Base-by-base conservation (phyloP, 1,140 invertebrate genomes). In the Stenopsyche tienmushanensis region DNA sequence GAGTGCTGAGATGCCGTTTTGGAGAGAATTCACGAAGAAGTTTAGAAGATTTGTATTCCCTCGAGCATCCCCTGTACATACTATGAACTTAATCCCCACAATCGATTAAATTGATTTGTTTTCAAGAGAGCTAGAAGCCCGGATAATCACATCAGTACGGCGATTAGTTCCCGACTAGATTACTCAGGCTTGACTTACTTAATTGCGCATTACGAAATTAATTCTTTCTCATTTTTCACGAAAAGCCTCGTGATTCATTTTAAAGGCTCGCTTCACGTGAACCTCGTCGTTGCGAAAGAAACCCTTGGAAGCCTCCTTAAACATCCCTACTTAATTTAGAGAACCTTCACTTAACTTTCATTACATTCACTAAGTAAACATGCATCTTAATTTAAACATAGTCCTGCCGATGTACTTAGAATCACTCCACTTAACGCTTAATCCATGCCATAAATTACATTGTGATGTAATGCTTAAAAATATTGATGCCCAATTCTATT, bases 91-190 rank as follows among this genome's bases (percentile, higher is more conserved):
- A 69, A 69, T 65, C 67, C 57, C 45, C 39, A 44, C 60, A 60
- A 70, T 70, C 68, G 68, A 70, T 70, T 70, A 64, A 70, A 70
- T 70, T 70, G 68, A 70, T 70, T 66, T 70, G 68, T 70, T 70
- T 70, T 66, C 64, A 58, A 59, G 55, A 57, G 55, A 41, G 29
- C 59, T 59, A 60, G 42, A 53, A 64, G 62, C 44, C 60, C 44
- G 62, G 68, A 70, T 70, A 70, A 70, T 70, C 68, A 57, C 68
- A 70, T 70, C 68, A 70, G 45, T 54, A 65, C 57, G 68, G 64
- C 65, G 68, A 70, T 70, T 70, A 70, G 64, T 64, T 69, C 26
- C 62, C 39, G 53, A 55, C 68, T 65, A 29, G 53, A 69, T 69
- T 65, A 65, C 54, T 66, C 59, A 44, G 44, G 60, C 64, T 64